Percentiles rank a stretch among this genome's conserved stretches.
phyloP scores from a whole-genome alignment of 2,797 vertebrate genomes.

The Acomys russatus region DNA sequence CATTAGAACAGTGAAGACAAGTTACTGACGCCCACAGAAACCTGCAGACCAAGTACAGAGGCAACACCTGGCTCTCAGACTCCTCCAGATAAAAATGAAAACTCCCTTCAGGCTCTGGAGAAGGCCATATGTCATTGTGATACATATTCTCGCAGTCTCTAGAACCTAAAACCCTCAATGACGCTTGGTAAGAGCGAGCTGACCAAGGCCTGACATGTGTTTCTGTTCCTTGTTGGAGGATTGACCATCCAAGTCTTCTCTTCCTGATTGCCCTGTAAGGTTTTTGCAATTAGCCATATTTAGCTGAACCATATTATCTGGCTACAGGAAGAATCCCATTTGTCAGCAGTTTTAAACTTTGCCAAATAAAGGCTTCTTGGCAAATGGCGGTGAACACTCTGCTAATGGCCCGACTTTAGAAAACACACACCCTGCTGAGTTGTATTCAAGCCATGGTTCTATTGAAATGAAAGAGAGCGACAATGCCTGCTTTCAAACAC shows the following conservation, averaged over 20 bases:
- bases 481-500: constrained; percentile 90
- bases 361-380: constrained; percentile 93
- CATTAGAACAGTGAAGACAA: constrained; percentile 59
- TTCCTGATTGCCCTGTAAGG: constrained; percentile 79
- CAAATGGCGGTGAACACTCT: constrained; percentile 90
- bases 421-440: constrained; percentile 91
- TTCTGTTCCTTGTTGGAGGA: not conserved
- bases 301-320: constrained; percentile 88
- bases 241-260: constrained; percentile 76
- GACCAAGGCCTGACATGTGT: constrained; percentile 25
- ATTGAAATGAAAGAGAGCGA: constrained; percentile 88
- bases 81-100: not conserved
- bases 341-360: constrained; percentile 96
- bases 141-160: not conserved
- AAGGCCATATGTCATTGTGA: constrained; percentile 48
- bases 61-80: not conserved
- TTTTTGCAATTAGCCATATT: constrained; percentile 90
- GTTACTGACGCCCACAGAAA: constrained; percentile 50
- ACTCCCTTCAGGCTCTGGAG: constrained; percentile 16
- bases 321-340: constrained; percentile 94
- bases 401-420: constrained; percentile 92
- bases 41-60: not conserved
- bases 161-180: not conserved
- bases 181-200: not conserved
- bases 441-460: constrained; percentile 88